Percentiles rank a stretch among this genome's conserved stretches.
These are phyloP conservation scores for Rhinophrynus dorsalis DNA, from an alignment of 2,797 vertebrate genomes.

Conservation along the genomic window DNA sequence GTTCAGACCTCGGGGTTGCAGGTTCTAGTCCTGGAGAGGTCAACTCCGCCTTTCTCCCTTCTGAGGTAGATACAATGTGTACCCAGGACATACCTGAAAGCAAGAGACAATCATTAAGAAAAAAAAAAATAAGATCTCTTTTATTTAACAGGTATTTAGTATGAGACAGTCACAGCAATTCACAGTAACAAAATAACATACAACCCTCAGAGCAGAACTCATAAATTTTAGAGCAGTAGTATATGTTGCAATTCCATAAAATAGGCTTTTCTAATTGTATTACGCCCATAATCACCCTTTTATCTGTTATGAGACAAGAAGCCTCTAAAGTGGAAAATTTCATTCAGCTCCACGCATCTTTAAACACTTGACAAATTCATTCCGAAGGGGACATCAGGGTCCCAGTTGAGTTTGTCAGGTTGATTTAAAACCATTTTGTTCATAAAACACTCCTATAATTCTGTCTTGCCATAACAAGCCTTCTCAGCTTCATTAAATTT, in stretches of 20 bases:
- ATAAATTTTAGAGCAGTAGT: too few species aligned
- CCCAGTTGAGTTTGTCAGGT: constrained; percentile 49
- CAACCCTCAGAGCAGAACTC: too few species aligned
- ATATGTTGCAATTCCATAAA: not conserved
- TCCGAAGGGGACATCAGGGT: constrained; percentile 46
- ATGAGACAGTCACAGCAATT: too few species aligned
- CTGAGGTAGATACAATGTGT: too few species aligned
- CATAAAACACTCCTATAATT: constrained; percentile 47
- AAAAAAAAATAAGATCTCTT: too few species aligned
- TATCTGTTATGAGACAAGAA: constrained; percentile 69
- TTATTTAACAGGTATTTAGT: too few species aligned
- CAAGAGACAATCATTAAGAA: too few species aligned
- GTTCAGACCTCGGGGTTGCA: too few species aligned
- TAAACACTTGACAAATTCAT: constrained; percentile 49
- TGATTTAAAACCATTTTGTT: constrained; percentile 51
- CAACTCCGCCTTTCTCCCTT: too few species aligned
- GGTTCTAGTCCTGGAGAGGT: too few species aligned
- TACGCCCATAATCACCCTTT: constrained; percentile 58
- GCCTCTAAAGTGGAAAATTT: constrained; percentile 69
- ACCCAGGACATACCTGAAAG: too few species aligned
- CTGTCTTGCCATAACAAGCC: constrained; percentile 40
- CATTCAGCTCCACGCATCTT: constrained; percentile 68
- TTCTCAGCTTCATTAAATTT: constrained; percentile 46
- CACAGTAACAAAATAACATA: too few species aligned
- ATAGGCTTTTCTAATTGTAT: constrained; percentile 26